Percentiles rank a stretch among this genome's conserved stretches.
Conservation (phyloP, 35 echinoderm and acorn worm species). For the Holothuria glaberrima region DNA sequence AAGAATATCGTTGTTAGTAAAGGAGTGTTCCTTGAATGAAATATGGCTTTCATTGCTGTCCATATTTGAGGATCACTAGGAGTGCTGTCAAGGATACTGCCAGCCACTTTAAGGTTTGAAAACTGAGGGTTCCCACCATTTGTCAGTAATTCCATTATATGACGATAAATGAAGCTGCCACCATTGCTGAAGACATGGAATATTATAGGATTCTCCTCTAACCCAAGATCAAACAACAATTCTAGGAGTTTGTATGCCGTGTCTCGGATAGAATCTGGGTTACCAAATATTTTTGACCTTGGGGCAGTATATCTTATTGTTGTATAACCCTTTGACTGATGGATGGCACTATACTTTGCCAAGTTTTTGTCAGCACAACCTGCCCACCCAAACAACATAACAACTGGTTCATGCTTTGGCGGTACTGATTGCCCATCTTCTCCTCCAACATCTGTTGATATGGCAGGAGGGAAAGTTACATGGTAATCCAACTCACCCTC, state of each 20-base stretch:
- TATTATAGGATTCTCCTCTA: conserved; percentile 89
- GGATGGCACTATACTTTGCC: conserved; percentile 92
- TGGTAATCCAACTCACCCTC: conserved; percentile 90
- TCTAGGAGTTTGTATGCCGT: conserved; percentile 77
- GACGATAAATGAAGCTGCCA: conserved; percentile 75
- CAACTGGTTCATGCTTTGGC: conserved; percentile 68
- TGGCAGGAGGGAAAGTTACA: conserved; percentile 88
- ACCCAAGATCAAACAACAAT: conserved; percentile 80
- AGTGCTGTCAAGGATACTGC: conserved; percentile 81
- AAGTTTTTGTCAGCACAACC: conserved; percentile 91
- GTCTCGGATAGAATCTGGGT: conserved; percentile 46
- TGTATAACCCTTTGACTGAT: conserved; percentile 82
- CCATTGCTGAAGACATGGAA: conserved; percentile 96
- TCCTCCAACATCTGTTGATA: conserved; percentile 36
- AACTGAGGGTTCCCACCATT: conserved; percentile 46
- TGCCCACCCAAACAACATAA: conserved; percentile 87
- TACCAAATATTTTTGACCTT: conserved; percentile 31
- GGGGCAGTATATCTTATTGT: conserved; percentile 89
- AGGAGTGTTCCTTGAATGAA: conserved; percentile 12
- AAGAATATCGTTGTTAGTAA: conserved; percentile 18
- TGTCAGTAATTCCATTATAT: conserved; percentile 72
- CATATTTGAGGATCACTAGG: conserved; percentile 46
- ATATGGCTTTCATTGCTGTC: conserved; percentile 55
- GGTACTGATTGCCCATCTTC: not conserved
- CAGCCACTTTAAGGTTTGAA: conserved; percentile 61